Evolutionary conservation across 1,140 invertebrate genomes (phyloP), one percentile per base, ranked within the genome.

Genomic region (Drosophila lini): DNA sequence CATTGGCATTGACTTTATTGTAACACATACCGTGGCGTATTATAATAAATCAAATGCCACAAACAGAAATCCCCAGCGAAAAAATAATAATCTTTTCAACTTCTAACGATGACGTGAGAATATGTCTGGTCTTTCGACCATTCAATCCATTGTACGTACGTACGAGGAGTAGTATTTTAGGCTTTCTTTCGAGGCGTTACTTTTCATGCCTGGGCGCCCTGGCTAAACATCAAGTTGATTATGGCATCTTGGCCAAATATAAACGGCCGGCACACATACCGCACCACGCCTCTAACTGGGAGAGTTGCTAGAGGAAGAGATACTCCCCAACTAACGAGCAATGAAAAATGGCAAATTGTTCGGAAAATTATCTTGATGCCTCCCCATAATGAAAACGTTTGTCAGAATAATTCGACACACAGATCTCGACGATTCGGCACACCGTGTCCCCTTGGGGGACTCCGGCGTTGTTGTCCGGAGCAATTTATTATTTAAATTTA

Each of bases 1-100:
- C 84, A 80, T 83, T 89, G 84, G 62, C 84, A 80, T 83, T 89
- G 83, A 88, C 44, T 86, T 88, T 80, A 88, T 86, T 86, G 83
- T 86, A 83, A 77, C 83, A 74, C 55, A 81, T 69, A 85, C 80
- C 80, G 42, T 48, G 61, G 57, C 69, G 68, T 73, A 68, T 78
- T 81, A 57, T 63, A 80, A 89, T 86, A 86, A 88, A 86, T 86
- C 83, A 86, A 78, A 78, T 48, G 38, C 47, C 45, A 38, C 62
- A 65, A 19, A 44, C 52, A 61, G 22, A 53, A 62, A 78, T 65
- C 45, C 44, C 28, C 47, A 61, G 69, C 15, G 15, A 28, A 48
- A 65, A 19, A 61, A 68, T 67, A 70, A 59, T 71, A 59, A 73
- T 71, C 65, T 71, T 61, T 74, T 81, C 74, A 64, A 41, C 40